These are phyloP conservation scores for Holacanthella duospinosa DNA, from an alignment of 2,888 invertebrate species.

Conservation along the genomic window DNA sequence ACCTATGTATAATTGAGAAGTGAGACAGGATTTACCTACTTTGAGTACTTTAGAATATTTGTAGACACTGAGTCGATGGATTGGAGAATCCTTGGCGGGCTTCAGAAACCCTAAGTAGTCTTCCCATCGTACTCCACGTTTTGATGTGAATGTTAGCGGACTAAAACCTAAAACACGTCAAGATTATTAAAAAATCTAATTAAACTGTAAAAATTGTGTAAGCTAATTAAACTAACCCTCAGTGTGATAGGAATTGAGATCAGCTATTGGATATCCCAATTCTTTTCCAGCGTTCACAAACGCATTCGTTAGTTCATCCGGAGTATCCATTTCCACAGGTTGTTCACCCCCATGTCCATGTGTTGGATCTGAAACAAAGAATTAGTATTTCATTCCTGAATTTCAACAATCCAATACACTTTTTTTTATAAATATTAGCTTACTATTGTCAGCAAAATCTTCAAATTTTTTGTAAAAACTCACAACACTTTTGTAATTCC, in stretches of 20 bases:
- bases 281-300: constrained; percentile 1
- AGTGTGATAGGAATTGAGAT: background rate
- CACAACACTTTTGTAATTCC: constrained; percentile 1
- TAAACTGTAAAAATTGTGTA: background rate
- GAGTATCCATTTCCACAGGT: background rate
- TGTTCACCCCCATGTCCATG: constrained; percentile 7
- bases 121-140: constrained; percentile 8
- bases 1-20: too few species aligned
- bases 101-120: constrained; percentile 1
- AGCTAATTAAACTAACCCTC: background rate
- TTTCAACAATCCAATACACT: background rate
- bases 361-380: background rate
- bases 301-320: background rate
- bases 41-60: background rate
- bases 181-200: too few species aligned
- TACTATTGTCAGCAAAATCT: constrained; percentile 5
- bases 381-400: background rate
- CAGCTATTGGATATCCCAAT: background rate
- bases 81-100: constrained; percentile 3
- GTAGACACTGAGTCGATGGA: constrained; percentile 5
- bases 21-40: background rate
- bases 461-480: constrained; percentile 9
- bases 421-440: background rate
- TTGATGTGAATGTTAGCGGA: background rate
- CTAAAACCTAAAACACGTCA: background rate